phyloP scores from a whole-genome alignment of 2,113 vertebrate species.

The Gila orcuttii region DNA sequence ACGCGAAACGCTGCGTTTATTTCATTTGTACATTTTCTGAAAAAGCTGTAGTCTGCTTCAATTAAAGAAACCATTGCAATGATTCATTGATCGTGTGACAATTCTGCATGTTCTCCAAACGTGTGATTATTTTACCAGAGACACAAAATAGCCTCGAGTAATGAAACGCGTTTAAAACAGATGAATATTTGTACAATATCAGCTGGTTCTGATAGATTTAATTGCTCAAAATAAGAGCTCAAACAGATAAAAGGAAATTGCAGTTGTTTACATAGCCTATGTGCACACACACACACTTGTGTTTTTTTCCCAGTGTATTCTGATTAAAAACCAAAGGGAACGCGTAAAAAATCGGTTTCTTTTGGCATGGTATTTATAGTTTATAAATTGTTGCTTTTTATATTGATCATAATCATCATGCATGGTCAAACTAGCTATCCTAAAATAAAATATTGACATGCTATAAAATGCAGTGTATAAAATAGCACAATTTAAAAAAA shows the following conservation, averaged over 20 bases:
- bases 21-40: neutral
- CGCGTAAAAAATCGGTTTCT: constrained; percentile 34
- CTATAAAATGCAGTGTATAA: neutral
- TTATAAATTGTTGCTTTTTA: neutral
- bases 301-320: neutral
- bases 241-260: constrained; percentile 68
- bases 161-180: neutral
- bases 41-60: neutral
- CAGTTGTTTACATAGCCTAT: constrained; percentile 58
- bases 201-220: constrained; percentile 49
- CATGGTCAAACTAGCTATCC: neutral
- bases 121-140: neutral
- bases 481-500: neutral
- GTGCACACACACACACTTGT: constrained; percentile 13
- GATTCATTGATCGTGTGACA: neutral
- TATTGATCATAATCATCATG: too few relatives aligned
- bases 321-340: neutral
- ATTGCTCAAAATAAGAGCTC: constrained; percentile 67
- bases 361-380: neutral
- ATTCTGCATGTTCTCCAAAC: neutral
- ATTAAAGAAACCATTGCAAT: neutral
- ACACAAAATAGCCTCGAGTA: neutral
- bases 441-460: neutral
- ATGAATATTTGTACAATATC: neutral
- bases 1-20: neutral